These are phyloP conservation scores for Unio delphinus DNA, from an alignment of 2,888 invertebrate species.

Conservation along the genomic window DNA sequence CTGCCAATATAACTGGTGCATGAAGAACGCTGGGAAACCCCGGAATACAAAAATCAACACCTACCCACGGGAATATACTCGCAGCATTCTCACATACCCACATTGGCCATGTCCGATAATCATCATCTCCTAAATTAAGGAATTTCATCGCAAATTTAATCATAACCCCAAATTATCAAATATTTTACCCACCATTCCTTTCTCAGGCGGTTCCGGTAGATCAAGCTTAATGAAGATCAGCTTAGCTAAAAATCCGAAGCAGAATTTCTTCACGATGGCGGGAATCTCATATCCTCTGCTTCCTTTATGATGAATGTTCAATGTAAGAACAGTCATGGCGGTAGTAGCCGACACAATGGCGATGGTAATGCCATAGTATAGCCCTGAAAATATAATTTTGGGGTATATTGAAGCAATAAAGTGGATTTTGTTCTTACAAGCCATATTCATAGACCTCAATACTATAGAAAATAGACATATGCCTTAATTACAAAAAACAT, in stretches of 20 bases:
- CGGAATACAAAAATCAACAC: too few species aligned
- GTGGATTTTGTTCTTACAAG: not conserved
- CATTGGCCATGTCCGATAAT: too few species aligned
- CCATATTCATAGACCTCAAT: not conserved
- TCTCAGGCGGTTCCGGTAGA: slow-evolving; percentile 40
- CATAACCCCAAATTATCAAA: not conserved
- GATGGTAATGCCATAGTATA: slow-evolving; percentile 77
- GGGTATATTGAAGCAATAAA: not conserved
- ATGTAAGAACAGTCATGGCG: slow-evolving; percentile 73
- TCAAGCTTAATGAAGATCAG: slow-evolving; percentile 63
- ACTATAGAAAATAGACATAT: not conserved
- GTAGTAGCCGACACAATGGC: slow-evolving; percentile 74
- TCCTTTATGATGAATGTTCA: slow-evolving; percentile 80
- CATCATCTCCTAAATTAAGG: not conserved
- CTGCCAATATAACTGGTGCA: too few species aligned
- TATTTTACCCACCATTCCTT: slow-evolving; percentile 39
- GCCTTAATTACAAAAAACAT: too few species aligned
- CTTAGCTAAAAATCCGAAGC: slow-evolving; percentile 81
- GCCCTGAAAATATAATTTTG: slow-evolving; percentile 64
- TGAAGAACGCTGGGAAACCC: too few species aligned
- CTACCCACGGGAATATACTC: too few species aligned
- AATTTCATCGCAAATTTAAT: not conserved
- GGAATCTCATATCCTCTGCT: slow-evolving; percentile 86
- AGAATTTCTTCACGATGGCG: slow-evolving; percentile 79
- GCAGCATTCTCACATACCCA: too few species aligned